Percentiles rank a stretch among this genome's conserved stretches.
phyloP scores from a whole-genome alignment of 2,113 vertebrate species.

The Triplophysa siluroides region DNA sequence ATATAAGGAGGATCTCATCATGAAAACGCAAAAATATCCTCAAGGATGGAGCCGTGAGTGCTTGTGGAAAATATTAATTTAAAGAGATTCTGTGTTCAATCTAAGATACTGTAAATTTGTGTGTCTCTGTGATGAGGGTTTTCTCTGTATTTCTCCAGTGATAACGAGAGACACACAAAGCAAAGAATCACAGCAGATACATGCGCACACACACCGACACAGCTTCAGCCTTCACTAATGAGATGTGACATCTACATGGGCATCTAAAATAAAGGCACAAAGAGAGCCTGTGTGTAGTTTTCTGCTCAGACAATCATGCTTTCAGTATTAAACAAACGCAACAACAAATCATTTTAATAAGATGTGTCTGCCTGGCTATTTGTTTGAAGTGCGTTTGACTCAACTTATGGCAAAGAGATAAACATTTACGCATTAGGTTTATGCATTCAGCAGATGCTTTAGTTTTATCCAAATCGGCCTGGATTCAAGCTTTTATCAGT shows the following conservation, averaged over 20 bases:
- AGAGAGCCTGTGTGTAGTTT: neutral
- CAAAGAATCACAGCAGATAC: neutral
- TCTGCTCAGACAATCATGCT: neutral
- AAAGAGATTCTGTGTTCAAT: conserved; percentile 16
- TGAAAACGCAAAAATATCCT: neutral
- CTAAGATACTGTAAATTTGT: neutral
- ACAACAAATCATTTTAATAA: neutral
- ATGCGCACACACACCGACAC: neutral
- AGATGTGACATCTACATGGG: conserved; percentile 8
- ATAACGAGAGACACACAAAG: neutral
- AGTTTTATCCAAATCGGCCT: no score
- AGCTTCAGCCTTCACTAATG: neutral
- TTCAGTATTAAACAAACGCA: neutral
- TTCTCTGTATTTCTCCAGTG: conserved; percentile 14
- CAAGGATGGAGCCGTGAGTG: neutral
- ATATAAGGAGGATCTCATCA: conserved; percentile 13
- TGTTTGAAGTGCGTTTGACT: neutral
- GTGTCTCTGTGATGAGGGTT: conserved; percentile 37
- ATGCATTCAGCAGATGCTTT: no score
- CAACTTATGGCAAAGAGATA: neutral
- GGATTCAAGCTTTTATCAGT: no score
- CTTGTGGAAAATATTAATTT: neutral
- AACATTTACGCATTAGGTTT: no score
- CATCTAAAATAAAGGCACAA: neutral
- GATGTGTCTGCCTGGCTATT: neutral